Percentiles rank a stretch among this genome's conserved stretches.
Evolutionary conservation across 2,113 vertebrate genomes (phyloP).

Genomic region (Trinectes maculatus): DNA sequence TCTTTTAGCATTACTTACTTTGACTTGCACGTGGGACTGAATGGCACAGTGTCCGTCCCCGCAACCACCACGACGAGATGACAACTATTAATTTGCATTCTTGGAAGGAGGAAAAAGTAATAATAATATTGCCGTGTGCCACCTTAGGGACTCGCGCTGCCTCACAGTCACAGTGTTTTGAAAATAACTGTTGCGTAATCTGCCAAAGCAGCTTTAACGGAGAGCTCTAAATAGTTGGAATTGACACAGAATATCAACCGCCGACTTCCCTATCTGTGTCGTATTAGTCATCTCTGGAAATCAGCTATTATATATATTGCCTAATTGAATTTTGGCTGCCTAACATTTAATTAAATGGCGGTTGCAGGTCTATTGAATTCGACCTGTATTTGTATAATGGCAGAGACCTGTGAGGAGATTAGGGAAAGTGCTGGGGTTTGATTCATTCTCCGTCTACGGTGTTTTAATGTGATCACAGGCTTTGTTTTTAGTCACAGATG

Average conservation of each 20-base stretch:
- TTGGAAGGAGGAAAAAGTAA: conserved; percentile 25
- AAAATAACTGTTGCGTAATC: conserved; percentile 57
- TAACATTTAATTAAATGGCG: conserved; percentile 77
- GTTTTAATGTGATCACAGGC: conserved; percentile 69
- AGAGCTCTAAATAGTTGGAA: conserved; percentile 70
- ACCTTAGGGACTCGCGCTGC: conserved; percentile 39
- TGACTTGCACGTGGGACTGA: conserved; percentile 84
- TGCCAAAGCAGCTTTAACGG: conserved; percentile 45
- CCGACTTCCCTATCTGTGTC: conserved; percentile 52
- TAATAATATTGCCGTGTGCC: conserved; percentile 29
- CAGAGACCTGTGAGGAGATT: conserved; percentile 66
- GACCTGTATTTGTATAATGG: conserved; percentile 58
- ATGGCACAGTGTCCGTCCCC: not conserved
- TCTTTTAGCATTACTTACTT: conserved; percentile 90
- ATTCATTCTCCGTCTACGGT: conserved; percentile 36
- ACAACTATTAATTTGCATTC: conserved; percentile 58
- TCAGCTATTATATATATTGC: conserved; percentile 67
- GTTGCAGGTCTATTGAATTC: conserved; percentile 71
- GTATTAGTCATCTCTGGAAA: conserved; percentile 62
- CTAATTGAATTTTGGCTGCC: conserved; percentile 74
- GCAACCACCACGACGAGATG: conserved; percentile 19
- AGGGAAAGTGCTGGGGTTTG: conserved; percentile 51
- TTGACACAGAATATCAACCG: conserved; percentile 60
- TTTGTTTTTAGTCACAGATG: conserved; percentile 70
- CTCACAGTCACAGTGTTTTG: conserved; percentile 37